Percentiles rank a stretch among this genome's conserved stretches.
phyloP scores from a whole-genome alignment of 2,113 vertebrate genomes.

The Nothobranchius furzeri region DNA sequence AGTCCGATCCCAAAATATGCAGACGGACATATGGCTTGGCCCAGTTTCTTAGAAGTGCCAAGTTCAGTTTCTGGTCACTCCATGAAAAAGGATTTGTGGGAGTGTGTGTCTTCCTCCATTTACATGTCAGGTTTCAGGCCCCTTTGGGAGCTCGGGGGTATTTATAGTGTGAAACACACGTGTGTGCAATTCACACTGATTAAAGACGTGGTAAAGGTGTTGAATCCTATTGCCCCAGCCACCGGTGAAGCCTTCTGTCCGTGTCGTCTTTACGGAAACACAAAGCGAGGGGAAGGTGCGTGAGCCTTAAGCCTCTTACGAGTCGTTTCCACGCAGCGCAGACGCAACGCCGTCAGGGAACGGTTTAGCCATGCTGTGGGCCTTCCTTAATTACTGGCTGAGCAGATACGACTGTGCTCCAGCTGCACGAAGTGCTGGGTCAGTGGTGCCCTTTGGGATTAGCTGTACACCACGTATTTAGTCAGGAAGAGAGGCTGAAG shows the following conservation, averaged over 20 bases:
- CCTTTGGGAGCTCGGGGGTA: constrained; percentile 61
- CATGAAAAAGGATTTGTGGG: constrained; percentile 19
- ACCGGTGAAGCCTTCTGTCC: constrained; percentile 49
- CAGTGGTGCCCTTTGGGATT: constrained; percentile 72
- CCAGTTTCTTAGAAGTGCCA: constrained; percentile 64
- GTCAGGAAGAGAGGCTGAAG: constrained; percentile 1
- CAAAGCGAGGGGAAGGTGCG: constrained; percentile 49
- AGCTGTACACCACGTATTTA: constrained; percentile 43
- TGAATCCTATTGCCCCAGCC: constrained; percentile 69
- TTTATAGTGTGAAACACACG: constrained; percentile 65
- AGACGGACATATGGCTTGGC: constrained; percentile 72
- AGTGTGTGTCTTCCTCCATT: constrained; percentile 34
- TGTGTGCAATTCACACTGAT: constrained; percentile 72
- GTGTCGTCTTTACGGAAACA: constrained; percentile 26
- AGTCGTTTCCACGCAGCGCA: constrained; percentile 67
- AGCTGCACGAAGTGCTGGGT: constrained; percentile 61
- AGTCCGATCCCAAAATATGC: constrained; percentile 71
- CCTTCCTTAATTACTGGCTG: constrained; percentile 78
- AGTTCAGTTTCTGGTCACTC: constrained; percentile 66
- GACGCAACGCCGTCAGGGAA: constrained; percentile 72
- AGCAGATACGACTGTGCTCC: constrained; percentile 71
- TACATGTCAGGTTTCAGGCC: constrained; percentile 46
- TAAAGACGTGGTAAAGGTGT: constrained; percentile 68
- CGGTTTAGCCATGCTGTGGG: constrained; percentile 79
- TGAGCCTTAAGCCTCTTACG: constrained; percentile 76